These are phyloP conservation scores for Charadrius vociferus DNA, from an alignment of 2,113 vertebrate species.

Conservation along the genomic window DNA sequence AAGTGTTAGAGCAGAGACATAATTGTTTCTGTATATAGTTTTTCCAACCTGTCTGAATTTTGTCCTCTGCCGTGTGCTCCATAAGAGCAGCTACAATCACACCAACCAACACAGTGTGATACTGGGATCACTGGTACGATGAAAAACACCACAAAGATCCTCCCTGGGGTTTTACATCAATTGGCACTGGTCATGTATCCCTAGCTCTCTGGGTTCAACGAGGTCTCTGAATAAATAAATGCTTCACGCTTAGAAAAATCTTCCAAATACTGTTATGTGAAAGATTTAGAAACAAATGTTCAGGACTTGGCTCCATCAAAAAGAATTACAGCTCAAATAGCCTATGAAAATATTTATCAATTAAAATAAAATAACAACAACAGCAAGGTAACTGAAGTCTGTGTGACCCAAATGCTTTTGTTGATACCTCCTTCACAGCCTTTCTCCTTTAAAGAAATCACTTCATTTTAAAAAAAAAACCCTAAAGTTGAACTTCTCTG, in stretches of 20 bases:
- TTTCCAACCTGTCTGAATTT: not conserved
- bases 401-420: rapidly evolving
- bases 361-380: not conserved
- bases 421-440: not conserved
- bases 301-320: not conserved
- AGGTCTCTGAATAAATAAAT: not conserved
- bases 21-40: not conserved
- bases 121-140: not conserved
- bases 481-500: not conserved
- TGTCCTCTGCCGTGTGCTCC: not conserved
- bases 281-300: too few relatives aligned
- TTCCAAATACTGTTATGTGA: too few relatives aligned
- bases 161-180: not conserved
- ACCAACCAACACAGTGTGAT: rapidly evolving
- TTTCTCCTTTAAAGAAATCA: not conserved
- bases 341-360: not conserved
- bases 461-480: not conserved
- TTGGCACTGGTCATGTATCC: rapidly evolving
- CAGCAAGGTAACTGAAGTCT: not conserved
- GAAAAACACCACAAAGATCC: not conserved
- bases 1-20: not conserved
- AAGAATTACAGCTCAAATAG: not conserved
- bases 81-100: not conserved
- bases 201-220: rapidly evolving
- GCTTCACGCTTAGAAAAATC: not conserved